Base-by-base conservation (phyloP, 2,888 invertebrate species). In the Petrolisthes manimaculis region DNA sequence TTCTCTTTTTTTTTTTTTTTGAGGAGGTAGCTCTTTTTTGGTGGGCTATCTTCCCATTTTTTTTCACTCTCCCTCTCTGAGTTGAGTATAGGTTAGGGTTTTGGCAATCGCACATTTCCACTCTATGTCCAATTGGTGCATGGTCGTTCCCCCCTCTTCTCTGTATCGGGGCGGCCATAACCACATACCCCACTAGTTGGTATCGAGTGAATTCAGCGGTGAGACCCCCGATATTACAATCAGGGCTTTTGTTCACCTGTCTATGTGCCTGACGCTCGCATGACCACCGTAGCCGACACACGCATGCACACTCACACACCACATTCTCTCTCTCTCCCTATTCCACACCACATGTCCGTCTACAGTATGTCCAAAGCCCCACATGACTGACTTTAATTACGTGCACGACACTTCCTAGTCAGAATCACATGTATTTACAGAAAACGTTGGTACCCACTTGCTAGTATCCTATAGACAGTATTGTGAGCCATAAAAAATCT, bases 151-250 rank as follows among this genome's bases (percentile, higher is more conserved):
- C 71, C 54, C 18, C 78, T 80, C 54, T 79, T 71, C 71, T 55
- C 56, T 71, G 71, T 85, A 37, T 37, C 37, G 37, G 37, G 37
- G 37, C 85, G 85, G n/a, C 86, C 82, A 86, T 86, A 82, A 82
- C 86, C 81, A 77, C 82, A 82, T 86, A 82, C 86, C 37, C 37
- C 77, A 82, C 86, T 85, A 71, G 85, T 85, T 85, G 79, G 85
- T 80, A 85, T 85, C 85, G 85, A 84, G 75, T 84, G 85, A 85
- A 85, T 85, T 85, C 80, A 85, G 51, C 79, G 56, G 74, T 55
- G 74, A 77, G 81, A 54, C 67, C 75, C 53, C 82, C 86, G 82
- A 86, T 86, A 86, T 86, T 86, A 86, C 86, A 82, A 86, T 86
- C 86, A 86, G 86, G 56, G 67, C 74, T 82, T 77, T 86, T 86